A percentile compares a stretch with the other conserved stretches of the same genome.
Evolutionary conservation across 2,113 vertebrate species (phyloP).

Genomic region (Ammodytes marinus): DNA sequence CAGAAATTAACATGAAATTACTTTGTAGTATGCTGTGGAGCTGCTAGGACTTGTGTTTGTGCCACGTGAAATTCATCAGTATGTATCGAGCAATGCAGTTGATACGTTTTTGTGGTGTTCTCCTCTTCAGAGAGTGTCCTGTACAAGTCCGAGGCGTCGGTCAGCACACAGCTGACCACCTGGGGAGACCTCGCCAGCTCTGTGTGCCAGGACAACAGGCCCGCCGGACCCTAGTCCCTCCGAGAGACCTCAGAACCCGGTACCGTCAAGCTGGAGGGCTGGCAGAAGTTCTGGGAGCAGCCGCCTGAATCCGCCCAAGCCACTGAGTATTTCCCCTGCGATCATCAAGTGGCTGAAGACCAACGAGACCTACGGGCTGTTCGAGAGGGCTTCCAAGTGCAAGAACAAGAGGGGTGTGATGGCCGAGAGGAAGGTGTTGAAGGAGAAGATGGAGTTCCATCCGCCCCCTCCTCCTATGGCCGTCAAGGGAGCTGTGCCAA

Average conservation of each 20-base stretch:
- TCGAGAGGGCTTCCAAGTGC: no score
- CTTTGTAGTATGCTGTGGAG: neutral
- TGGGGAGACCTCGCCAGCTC: neutral
- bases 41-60: neutral
- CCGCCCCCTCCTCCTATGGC: neutral
- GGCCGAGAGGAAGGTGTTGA: neutral
- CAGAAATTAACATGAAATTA: neutral
- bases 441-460: slow-evolving; percentile 2
- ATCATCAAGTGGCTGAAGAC: no score
- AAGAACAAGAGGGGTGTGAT: neutral
- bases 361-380: no score
- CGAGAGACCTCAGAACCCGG: neutral
- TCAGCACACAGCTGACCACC: neutral
- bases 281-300: neutral
- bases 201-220: neutral
- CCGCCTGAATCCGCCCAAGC: neutral
- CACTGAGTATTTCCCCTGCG: neutral
- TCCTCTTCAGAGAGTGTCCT: neutral
- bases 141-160: neutral
- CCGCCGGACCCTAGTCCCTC: neutral
- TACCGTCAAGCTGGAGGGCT: neutral
- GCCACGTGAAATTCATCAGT: no score
- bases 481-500: no score
- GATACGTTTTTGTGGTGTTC: no score
- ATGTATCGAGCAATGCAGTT: no score